Evolutionary conservation across 2,113 vertebrate species (phyloP).

Genomic region (Ariopsis seemanni): DNA sequence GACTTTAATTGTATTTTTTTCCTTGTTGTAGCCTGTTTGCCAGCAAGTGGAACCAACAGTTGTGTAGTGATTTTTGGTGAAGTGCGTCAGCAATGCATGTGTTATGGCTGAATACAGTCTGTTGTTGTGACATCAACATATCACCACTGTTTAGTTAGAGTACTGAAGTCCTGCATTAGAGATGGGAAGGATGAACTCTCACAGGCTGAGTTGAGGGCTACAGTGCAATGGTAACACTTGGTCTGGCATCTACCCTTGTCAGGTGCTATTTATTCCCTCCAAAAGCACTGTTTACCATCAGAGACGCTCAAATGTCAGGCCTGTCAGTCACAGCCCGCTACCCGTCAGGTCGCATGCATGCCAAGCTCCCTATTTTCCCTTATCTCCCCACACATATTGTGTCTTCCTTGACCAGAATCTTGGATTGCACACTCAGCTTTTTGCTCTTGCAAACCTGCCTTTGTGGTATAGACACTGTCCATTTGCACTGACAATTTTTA

Average conservation of each 20-base stretch:
- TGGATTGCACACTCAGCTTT: neutral
- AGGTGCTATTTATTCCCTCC: constrained; percentile 65
- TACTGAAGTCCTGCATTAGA: neutral
- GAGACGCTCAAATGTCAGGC: constrained; percentile 73
- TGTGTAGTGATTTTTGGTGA: constrained; percentile 30
- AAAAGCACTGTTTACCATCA: constrained; percentile 68
- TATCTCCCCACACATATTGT: constrained; percentile 68
- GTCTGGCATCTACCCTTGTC: constrained; percentile 3
- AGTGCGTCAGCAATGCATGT: neutral
- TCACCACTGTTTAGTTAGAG: neutral
- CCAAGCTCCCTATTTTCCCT: constrained; percentile 61
- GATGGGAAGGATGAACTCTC: neutral
- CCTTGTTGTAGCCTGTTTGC: constrained; percentile 17
- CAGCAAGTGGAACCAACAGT: constrained; percentile 19
- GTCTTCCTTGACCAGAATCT: constrained; percentile 39
- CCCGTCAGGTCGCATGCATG: constrained; percentile 58
- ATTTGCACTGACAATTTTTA: neutral
- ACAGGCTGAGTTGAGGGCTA: neutral
- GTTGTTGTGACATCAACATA: constrained; percentile 5
- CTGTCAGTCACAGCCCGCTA: constrained; percentile 68
- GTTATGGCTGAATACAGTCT: neutral
- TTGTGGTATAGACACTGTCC: neutral
- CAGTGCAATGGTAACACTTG: constrained; percentile 10
- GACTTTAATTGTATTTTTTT: constrained; percentile 47
- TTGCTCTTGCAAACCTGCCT: neutral